A percentile compares a stretch with the other conserved stretches of the same genome.
phyloP scores from a whole-genome alignment of 2,113 vertebrate species.

The Eulemur macaco region DNA sequence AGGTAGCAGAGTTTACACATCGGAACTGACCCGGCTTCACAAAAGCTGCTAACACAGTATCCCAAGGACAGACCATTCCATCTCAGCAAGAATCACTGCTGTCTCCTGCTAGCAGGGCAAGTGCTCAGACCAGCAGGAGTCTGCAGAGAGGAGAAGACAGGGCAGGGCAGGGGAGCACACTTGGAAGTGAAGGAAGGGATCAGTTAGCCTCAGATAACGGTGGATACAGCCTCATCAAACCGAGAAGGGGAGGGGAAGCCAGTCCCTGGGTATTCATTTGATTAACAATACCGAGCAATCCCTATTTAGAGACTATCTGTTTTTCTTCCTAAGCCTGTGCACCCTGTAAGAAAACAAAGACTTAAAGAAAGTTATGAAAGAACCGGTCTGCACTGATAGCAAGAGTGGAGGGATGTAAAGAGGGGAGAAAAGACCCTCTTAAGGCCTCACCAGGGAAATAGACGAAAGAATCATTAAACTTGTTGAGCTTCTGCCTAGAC shows the following conservation, averaged over 20 bases:
- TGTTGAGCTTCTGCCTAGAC: not conserved
- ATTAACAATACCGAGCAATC: not conserved
- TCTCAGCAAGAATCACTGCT: not conserved
- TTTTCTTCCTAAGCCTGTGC: not conserved
- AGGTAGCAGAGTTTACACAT: not conserved
- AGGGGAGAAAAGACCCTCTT: not conserved
- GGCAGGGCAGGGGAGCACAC: not conserved
- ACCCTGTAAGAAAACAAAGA: not conserved
- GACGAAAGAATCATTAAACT: not conserved
- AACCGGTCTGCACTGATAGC: not conserved
- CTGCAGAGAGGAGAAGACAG: not conserved
- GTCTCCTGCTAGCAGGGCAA: not conserved
- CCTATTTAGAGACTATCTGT: not conserved
- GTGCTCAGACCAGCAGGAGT: not conserved
- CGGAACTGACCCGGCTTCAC: not conserved
- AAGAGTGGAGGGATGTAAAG: not conserved
- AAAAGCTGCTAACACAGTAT: not conserved
- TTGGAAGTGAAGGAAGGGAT: not conserved
- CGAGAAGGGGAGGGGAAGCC: not conserved
- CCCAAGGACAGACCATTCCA: not conserved
- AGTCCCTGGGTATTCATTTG: not conserved
- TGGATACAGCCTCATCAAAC: not conserved
- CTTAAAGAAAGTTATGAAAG: constrained; percentile 40
- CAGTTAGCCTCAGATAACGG: not conserved
- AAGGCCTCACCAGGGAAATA: not conserved